phyloP scores from a whole-genome alignment of 2,888 invertebrate species.

The Drosophila mayaguana region DNA sequence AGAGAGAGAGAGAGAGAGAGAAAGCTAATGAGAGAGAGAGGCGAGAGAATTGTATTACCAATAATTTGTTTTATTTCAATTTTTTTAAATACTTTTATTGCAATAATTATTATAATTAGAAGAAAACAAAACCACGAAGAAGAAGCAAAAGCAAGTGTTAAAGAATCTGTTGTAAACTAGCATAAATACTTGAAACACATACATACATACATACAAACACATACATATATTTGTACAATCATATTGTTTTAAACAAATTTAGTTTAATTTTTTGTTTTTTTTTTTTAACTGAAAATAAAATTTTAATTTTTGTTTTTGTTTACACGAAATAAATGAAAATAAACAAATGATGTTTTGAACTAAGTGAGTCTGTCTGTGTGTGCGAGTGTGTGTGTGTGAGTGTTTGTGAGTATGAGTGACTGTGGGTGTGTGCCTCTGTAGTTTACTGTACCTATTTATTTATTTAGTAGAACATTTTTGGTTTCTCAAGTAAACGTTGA shows the following conservation, averaged over 20 bases:
- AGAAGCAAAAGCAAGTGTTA: constrained; percentile 15
- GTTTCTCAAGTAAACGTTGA: neutral
- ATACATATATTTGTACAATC: constrained; percentile 56
- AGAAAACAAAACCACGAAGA: constrained; percentile 6
- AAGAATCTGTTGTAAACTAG: constrained; percentile 57
- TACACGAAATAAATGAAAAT: constrained; percentile 16
- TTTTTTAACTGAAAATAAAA: constrained; percentile 43
- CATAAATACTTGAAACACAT: constrained; percentile 40
- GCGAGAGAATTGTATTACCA: constrained; percentile 27
- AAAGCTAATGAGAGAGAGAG: constrained; percentile 19
- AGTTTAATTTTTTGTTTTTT: constrained; percentile 39
- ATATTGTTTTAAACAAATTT: constrained; percentile 59
- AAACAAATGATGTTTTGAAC: constrained; percentile 13
- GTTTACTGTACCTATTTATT: constrained; percentile 5
- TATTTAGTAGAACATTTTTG: neutral
- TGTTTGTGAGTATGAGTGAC: neutral
- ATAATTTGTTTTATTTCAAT: constrained; percentile 2
- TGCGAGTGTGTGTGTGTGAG: neutral
- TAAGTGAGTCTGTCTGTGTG: neutral
- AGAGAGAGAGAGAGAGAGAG: neutral
- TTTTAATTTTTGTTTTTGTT: constrained; percentile 52
- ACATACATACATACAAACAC: neutral
- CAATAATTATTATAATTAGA: constrained; percentile 27
- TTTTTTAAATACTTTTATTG: constrained; percentile 17
- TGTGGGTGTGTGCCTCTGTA: constrained; percentile 7